These are phyloP conservation scores for Ceratina australensis DNA, from an alignment of 1,140 invertebrate genomes.

Conservation along the genomic window DNA sequence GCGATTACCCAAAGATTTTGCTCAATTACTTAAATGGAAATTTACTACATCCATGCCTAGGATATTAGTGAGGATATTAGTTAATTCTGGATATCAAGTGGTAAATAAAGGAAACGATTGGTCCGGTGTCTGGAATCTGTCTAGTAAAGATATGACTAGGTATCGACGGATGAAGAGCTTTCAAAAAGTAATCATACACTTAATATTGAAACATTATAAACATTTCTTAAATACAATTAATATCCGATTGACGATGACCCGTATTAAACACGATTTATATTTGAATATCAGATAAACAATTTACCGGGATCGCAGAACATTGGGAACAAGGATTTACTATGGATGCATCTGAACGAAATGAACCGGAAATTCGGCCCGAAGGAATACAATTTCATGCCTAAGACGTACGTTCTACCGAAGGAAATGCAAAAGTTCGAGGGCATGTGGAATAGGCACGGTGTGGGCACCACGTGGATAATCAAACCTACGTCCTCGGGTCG, in stretches of 20 bases:
- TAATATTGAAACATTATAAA: too few relatives aligned
- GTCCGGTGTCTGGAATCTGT: conserved; percentile 17
- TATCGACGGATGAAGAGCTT: conserved; percentile 5
- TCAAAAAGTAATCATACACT: conserved; percentile 17
- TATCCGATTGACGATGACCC: too few relatives aligned
- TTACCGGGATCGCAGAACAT: conserved; percentile 18
- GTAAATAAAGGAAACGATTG: neutral
- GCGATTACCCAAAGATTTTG: neutral
- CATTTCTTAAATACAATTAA: too few relatives aligned
- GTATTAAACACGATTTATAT: too few relatives aligned
- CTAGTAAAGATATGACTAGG: neutral
- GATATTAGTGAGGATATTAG: conserved; percentile 4
- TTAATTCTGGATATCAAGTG: conserved; percentile 1
- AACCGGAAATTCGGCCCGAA: neutral
- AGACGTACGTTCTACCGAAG: conserved; percentile 15
- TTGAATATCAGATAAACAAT: conserved; percentile 18
- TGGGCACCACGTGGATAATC: conserved; percentile 83
- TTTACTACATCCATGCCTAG: conserved; percentile 4
- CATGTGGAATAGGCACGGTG: conserved; percentile 10
- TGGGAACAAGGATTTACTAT: conserved; percentile 23
- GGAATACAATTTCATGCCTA: conserved; percentile 22
- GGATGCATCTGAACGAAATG: conserved; percentile 24
- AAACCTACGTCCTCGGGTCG: conserved; percentile 95
- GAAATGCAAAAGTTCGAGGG: conserved; percentile 28
- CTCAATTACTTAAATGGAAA: conserved; percentile 16